Conservation (phyloP, 2,797 vertebrate species). For the Clangula hyemalis region DNA sequence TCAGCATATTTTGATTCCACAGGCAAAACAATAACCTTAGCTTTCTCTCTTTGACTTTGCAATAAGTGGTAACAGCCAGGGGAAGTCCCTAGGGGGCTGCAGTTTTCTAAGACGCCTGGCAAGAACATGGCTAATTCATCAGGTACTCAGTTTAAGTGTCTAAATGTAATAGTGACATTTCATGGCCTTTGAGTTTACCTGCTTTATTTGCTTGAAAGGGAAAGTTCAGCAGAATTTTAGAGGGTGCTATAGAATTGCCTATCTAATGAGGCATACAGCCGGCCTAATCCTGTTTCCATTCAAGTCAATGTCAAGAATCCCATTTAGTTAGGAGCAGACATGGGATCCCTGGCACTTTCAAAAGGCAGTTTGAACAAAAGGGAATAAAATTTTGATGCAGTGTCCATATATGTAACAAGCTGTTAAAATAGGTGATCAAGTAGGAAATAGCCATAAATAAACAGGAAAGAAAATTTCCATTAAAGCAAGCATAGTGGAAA, state of each 20-base stretch:
- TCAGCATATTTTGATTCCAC: conserved; percentile 68
- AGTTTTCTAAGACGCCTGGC: conserved; percentile 47
- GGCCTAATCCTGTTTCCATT: background rate
- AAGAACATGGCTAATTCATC: conserved; percentile 67
- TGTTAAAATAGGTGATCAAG: conserved; percentile 23
- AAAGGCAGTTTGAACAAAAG: background rate
- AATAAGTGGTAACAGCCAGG: conserved; percentile 40
- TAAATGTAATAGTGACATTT: conserved; percentile 71
- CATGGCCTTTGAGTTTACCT: conserved; percentile 70
- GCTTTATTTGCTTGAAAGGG: conserved; percentile 74
- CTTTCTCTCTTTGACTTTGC: conserved; percentile 59
- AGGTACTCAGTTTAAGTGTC: conserved; percentile 62
- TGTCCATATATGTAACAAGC: conserved; percentile 27
- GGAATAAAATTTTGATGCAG: conserved; percentile 29
- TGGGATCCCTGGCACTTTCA: background rate
- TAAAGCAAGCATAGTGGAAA: background rate
- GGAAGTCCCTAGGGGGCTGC: conserved; percentile 34
- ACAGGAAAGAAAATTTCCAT: background rate
- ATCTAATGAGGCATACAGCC: conserved; percentile 39
- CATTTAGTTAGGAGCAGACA: conserved; percentile 31
- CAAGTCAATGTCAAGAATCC: conserved; percentile 54
- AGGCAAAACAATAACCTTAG: conserved; percentile 45
- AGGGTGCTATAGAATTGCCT: conserved; percentile 52
- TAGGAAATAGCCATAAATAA: background rate
- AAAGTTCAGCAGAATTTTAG: conserved; percentile 77